Evolutionary conservation across 2,797 vertebrate species (phyloP).

Genomic region (Gallinago stenura): DNA sequence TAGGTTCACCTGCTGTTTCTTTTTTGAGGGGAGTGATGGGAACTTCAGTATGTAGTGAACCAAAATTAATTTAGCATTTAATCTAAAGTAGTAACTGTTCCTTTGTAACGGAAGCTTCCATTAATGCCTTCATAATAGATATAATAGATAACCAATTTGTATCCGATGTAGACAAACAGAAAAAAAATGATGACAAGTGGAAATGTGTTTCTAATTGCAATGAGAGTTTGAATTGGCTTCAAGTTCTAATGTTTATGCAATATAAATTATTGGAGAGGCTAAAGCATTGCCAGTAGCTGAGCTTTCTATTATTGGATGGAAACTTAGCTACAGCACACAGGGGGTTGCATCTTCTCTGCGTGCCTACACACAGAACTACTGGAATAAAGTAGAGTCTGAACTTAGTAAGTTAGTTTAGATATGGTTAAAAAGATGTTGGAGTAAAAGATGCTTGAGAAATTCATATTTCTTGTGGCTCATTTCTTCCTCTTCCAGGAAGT

Average conservation of each 20-base stretch:
- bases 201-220: constrained; percentile 60
- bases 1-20: not conserved
- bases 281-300: constrained; percentile 22
- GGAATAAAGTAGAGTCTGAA: not conserved
- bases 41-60: not conserved
- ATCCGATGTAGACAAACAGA: constrained; percentile 7
- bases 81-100: not conserved
- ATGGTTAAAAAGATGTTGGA: not conserved
- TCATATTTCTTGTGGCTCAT: fast-evolving
- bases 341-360: not conserved
- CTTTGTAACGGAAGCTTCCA: not conserved
- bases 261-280: constrained; percentile 49
- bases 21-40: not conserved
- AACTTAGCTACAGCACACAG: not conserved
- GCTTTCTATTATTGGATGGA: not conserved
- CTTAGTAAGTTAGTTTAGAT: not conserved
- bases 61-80: not conserved
- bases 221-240: constrained; percentile 44
- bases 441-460: not conserved
- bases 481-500: not conserved
- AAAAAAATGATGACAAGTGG: constrained; percentile 37
- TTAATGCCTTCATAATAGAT: constrained; percentile 1
- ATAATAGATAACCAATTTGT: not conserved
- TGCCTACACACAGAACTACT: not conserved
- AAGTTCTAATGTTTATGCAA: constrained; percentile 44